Base-by-base conservation (phyloP, 2,113 vertebrate genomes). In the Pongo abelii region DNA sequence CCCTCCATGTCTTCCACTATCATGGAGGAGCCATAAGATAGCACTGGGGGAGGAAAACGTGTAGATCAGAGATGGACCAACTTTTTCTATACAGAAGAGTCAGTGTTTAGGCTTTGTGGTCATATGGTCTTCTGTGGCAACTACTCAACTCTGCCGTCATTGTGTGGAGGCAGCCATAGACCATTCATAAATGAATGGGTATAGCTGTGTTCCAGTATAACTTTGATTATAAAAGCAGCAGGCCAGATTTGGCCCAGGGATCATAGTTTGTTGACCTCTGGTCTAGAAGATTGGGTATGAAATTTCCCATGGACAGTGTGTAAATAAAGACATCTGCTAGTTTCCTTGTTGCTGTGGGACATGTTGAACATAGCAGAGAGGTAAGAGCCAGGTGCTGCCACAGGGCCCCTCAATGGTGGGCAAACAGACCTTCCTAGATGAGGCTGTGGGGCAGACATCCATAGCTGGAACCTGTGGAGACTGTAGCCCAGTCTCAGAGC, bases 1-100 rank as follows among this genome's bases (percentile, higher is more conserved):
- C 8, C 5, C 6, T 32, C 23, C 17, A 0, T 0, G 0, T 22
- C 55, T 18, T 84, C n/a, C 48, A 43, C 25, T 13, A 20, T 30
- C 3, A 32, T 48, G 23, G n/a, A 86, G 74, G 72, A 92, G 77
- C n/a, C 16, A 2, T 48, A 35, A 16, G 20, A 35, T 38, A n/a
- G 55, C 23, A 3, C 4, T 14, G 13, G 25, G 11, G 38, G 52
- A 72, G 38, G 43, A 23, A 75, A n/a, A 22, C 6, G 0, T 55
- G 38, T 78, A 83, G 67, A 27, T 0, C 10, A 40, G 92, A 43
- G 25, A 4, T 64, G n/a, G 55, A 23, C 27, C n/a, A 16, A 9
- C n/a, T 55, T 75, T 79, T 75, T 91, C 20, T 93, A 8, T 55
- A 14, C 22, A 38, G 55, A 67, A 17, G 0, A 72, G 43, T 74